Evolutionary conservation across 2,888 invertebrate species (phyloP).

Genomic region (Ornithoptera alexandrae): DNA sequence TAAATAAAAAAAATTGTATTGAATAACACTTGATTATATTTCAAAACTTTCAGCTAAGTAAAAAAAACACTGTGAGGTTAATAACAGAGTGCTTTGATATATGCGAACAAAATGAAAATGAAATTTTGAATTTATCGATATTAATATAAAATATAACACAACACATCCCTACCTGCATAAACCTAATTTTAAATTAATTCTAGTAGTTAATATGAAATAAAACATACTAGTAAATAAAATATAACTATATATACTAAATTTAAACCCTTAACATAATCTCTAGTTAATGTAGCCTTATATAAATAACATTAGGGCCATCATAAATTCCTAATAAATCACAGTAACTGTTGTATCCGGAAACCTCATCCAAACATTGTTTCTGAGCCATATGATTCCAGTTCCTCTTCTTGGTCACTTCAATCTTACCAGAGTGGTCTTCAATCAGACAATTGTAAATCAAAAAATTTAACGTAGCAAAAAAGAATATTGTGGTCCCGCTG

Average conservation of each 20-base stretch:
- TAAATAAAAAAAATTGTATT: constrained; percentile 42
- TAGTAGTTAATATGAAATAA: neutral
- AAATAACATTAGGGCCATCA: constrained; percentile 34
- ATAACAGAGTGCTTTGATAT: neutral
- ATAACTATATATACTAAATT: constrained; percentile 1
- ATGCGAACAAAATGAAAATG: neutral
- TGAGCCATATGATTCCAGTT: neutral
- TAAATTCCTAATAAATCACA: constrained; percentile 35
- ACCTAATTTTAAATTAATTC: neutral
- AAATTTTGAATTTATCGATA: neutral
- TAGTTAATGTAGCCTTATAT: constrained; percentile 31
- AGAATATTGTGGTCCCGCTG: no score
- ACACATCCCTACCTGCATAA: neutral
- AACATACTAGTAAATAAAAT: neutral
- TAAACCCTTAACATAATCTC: constrained; percentile 6
- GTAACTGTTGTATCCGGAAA: constrained; percentile 23
- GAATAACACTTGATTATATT: constrained; percentile 66
- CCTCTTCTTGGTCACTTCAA: neutral
- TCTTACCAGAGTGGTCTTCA: neutral
- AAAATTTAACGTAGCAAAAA: no score
- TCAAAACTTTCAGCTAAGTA: constrained; percentile 38
- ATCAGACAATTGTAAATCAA: no score
- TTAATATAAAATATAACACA: neutral
- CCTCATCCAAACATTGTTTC: constrained; percentile 1
- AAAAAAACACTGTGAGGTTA: constrained; percentile 20